Base-by-base conservation (phyloP, 2,888 invertebrate species). In the Tethea ocularis region DNA sequence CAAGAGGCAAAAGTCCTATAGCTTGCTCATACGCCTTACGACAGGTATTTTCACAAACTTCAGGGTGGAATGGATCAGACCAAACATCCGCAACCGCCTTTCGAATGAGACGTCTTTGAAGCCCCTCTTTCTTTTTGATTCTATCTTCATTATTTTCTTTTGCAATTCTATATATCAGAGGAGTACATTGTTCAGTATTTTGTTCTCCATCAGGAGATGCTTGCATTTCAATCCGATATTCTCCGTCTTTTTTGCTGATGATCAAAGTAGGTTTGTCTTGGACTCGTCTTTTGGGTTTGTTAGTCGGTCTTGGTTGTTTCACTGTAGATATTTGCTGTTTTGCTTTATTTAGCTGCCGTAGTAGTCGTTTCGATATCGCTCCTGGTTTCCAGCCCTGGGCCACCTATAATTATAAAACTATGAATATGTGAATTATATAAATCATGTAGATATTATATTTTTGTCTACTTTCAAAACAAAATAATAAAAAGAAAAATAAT, bases 331-430 rank as follows among this genome's bases (percentile, higher is more conserved):
- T 76, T 36, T 62, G 62, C 13, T 58, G 59, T 68, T 88, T 89
- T 0, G 83, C 88, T 58, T 80, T 77, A 24, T 84, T 86, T 7
- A 91, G 69, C 63, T 81, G 78, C 29, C 75, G 75, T 0, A 91
- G 74, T 5, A 92, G 76, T 10, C 78, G 79, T 57, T 86, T 88
- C 0, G 89, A 84, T 59, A 92, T 84, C 0, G 91, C 91, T 0
- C 92, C 92, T 3, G 92, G 92, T 60, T 74, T 86, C 92, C 92
- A 93, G 33, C 88, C 88, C 38, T 74, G 71, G n/a, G 71, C 64
- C 3, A 84, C 76, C 89, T 91, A 70, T 4, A 57, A 56, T 59
- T 36, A 23, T 22, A 17, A 20, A 58, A 24, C 15, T 24, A 0
- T 15, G 1, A 51, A 26, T 26, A 26, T 1, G 4, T 41, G 1